Conservation (phyloP, 53 echinoderm and acorn worm genomes). For the Apostichopus leukothele region DNA sequence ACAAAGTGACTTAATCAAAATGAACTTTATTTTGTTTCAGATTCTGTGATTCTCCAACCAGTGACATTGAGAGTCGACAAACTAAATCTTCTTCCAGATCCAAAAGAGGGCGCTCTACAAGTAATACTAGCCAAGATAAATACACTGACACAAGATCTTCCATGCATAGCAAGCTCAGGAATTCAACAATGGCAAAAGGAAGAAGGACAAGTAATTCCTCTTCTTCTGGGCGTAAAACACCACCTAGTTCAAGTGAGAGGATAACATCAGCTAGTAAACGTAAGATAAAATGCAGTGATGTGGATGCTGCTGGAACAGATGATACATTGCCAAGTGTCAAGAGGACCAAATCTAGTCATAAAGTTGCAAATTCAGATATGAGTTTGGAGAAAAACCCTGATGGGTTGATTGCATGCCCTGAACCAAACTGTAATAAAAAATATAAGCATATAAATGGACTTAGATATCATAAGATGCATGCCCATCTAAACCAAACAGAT, state of each 20-base stretch:
- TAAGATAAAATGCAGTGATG: slow-evolving; percentile 70
- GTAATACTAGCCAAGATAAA: slow-evolving; percentile 73
- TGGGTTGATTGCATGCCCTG: slow-evolving; percentile 86
- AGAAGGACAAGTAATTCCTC: slow-evolving; percentile 81
- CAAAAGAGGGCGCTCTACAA: slow-evolving; percentile 86
- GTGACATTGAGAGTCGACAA: slow-evolving; percentile 79
- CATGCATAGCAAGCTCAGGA: slow-evolving; percentile 98
- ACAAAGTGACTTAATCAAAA: too few species aligned
- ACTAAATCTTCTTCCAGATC: slow-evolving; percentile 73
- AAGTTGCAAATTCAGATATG: slow-evolving; percentile 58
- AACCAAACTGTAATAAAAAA: slow-evolving; percentile 98
- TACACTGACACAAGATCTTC: slow-evolving; percentile 97
- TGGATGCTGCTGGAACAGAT: slow-evolving; percentile 65
- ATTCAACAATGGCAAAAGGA: slow-evolving; percentile 83
- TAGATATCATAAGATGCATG: slow-evolving; percentile 92
- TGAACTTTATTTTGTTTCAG: slow-evolving; percentile 54
- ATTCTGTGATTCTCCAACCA: slow-evolving; percentile 97
- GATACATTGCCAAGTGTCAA: slow-evolving; percentile 59
- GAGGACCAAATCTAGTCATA: slow-evolving; percentile 55
- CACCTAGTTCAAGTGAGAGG: slow-evolving; percentile 61
- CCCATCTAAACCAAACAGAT: slow-evolving; percentile 63
- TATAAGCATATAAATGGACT: slow-evolving; percentile 98
- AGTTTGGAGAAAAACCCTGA: slow-evolving; percentile 45
- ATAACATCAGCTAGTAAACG: slow-evolving; percentile 68
- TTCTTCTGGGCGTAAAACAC: slow-evolving; percentile 65